Percentiles rank a stretch among this genome's conserved stretches.
phyloP scores from a whole-genome alignment of 2,113 vertebrate species.

The Xiphophorus maculatus region DNA sequence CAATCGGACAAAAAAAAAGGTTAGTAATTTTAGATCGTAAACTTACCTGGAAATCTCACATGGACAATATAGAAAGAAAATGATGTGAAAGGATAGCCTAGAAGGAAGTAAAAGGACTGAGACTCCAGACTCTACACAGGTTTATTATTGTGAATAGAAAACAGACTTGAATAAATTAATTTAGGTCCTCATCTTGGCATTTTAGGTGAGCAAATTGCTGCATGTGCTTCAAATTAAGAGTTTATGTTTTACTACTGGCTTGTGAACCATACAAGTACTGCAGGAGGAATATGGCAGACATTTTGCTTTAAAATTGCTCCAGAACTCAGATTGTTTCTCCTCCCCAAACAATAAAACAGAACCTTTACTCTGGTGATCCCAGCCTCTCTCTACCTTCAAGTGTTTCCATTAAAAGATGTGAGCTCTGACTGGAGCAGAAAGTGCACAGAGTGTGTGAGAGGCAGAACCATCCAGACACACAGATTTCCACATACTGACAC shows the following conservation, averaged over 20 bases:
- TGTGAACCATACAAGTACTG: too few species aligned
- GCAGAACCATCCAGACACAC: not conserved
- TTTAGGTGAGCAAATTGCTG: not conserved
- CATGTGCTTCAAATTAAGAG: not conserved
- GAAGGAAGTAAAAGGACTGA: not conserved
- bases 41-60: too few species aligned
- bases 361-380: conserved; percentile 1
- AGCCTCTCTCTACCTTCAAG: not conserved
- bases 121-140: not conserved
- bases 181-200: too few species aligned
- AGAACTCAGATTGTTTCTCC: not conserved
- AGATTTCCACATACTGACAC: not conserved
- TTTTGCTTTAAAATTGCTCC: not conserved
- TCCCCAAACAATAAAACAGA: not conserved
- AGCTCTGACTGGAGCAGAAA: conserved; percentile 16
- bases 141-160: not conserved
- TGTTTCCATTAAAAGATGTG: conserved; percentile 27
- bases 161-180: not conserved
- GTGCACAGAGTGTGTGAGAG: not conserved
- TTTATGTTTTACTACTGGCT: not conserved
- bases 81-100: not conserved
- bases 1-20: too few species aligned
- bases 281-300: not conserved
- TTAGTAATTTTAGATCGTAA: too few species aligned
- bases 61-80: too few species aligned